phyloP scores from a whole-genome alignment of 2,113 vertebrate genomes.

The Microtus oregoni region DNA sequence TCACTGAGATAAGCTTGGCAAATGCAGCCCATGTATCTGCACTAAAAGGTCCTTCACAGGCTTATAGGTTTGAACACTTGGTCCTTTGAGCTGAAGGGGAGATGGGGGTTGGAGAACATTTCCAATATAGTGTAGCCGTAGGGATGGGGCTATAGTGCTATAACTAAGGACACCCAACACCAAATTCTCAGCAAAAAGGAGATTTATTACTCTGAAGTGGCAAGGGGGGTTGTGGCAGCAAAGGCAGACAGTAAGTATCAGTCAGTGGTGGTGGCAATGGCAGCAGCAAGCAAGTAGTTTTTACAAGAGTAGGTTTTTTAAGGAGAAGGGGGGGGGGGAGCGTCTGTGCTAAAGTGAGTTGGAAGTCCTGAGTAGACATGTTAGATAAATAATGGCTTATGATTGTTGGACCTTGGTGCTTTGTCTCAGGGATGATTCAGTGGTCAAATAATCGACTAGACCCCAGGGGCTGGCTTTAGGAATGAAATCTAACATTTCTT shows the following conservation, averaged over 20 bases:
- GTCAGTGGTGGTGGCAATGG: no score
- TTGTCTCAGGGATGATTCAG: background rate
- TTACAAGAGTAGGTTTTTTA: background rate
- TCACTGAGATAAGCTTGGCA: background rate
- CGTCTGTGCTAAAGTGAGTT: background rate
- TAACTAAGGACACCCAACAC: background rate
- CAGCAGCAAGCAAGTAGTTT: background rate
- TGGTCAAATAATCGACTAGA: background rate
- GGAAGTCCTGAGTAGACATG: background rate
- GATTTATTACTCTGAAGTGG: background rate
- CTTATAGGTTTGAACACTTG: no score
- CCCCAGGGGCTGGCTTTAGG: background rate
- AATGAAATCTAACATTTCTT: background rate
- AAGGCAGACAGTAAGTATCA: background rate
- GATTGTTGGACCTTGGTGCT: background rate
- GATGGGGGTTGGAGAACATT: background rate
- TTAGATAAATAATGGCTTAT: background rate
- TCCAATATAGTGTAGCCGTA: background rate
- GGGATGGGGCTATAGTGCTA: background rate
- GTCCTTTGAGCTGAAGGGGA: no score
- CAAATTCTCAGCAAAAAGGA: background rate
- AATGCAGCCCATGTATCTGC: background rate
- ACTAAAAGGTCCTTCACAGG: background rate
- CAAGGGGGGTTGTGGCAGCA: background rate
- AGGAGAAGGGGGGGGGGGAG: background rate